Evolutionary conservation across 2,888 invertebrate species (phyloP), one percentile per base, ranked within the genome.

Genomic region (Limnephilus auricula): DNA sequence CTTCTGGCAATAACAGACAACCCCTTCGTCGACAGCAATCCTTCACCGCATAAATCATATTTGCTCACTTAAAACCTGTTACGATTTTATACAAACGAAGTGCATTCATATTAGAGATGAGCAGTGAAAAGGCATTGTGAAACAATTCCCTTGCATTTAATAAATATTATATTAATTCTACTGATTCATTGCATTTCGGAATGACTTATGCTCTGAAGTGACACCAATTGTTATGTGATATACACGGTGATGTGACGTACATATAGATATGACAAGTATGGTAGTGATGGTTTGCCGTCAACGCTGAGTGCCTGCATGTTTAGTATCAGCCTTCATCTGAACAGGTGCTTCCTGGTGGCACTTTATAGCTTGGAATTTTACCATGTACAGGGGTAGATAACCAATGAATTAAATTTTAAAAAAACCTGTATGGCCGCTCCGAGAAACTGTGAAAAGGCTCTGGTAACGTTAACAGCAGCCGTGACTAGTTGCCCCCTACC

Each of bases 371-470:
- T 40, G 89, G 93, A 93, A 94, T 94, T 88, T 83, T 83, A 83
- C 83, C 25, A n/a, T 83, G 37, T 25, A 32, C 25, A 37, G 89
- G 90, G 85, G 37, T 25, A 78, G 34, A 32, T 32, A 32, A 88
- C 78, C 87, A 88, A 88, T 13, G 87, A 79, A 90, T 90, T 85
- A 90, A 86, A 87, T 45, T 79, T 90, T 37, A 45, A 79, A 90
- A 79, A 93, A 94, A 98, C 98, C 97, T 97, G 97, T 94, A 98
- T 96, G 90, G 98, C 98, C 94, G 97, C 97, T 93, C 98, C 97
- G 94, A 98, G 96, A 95, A 98, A 98, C 94, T 97, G 97, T 92
- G 98, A 97, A 94, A 98, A 97, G 2, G 97, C 97, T 94, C 97
- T 96, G 45, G 98, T 98, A 92, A 97, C 97, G 94, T 97, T 97